Conservation (phyloP, 2,797 vertebrate genomes). For the Rhyacichthys aspro region DNA sequence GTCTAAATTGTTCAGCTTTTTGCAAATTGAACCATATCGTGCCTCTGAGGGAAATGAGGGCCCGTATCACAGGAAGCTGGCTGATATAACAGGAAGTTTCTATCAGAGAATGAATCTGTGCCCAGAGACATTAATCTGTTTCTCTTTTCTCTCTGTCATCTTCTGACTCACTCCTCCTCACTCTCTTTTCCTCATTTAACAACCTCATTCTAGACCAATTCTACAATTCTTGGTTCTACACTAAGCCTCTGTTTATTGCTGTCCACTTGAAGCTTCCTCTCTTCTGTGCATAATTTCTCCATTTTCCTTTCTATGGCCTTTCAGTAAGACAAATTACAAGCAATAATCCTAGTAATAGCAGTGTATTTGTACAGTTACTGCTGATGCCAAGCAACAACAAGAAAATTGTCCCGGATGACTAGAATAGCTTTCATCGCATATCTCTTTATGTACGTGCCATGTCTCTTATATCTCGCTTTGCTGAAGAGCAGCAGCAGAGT, state of each 20-base stretch:
- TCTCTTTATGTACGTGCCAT: slow-evolving; percentile 9
- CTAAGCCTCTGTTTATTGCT: too few relatives aligned
- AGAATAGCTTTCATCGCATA: slow-evolving; percentile 19
- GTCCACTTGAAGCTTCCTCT: slow-evolving; percentile 9
- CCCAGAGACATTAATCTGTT: slow-evolving; percentile 25
- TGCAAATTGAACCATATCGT: slow-evolving; percentile 37
- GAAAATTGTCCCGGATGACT: slow-evolving; percentile 34
- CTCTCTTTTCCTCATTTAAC: slow-evolving; percentile 3
- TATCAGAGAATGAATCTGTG: slow-evolving; percentile 39
- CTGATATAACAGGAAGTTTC: slow-evolving; percentile 47
- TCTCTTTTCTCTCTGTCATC: slow-evolving; percentile 15
- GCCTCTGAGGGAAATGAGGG: slow-evolving; percentile 33
- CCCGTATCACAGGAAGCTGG: slow-evolving; percentile 42
- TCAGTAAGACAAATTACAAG: slow-evolving; percentile 29
- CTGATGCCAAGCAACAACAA: slow-evolving; percentile 23
- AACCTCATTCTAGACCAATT: slow-evolving; percentile 9
- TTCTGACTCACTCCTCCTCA: slow-evolving; percentile 7
- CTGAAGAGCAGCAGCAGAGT: slow-evolving; percentile 28
- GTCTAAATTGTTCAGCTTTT: slow-evolving; percentile 43
- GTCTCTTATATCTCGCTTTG: slow-evolving; percentile 23
- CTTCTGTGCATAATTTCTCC: slow-evolving; percentile 15
- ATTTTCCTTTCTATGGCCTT: slow-evolving; percentile 12
- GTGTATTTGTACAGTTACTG: slow-evolving; percentile 41
- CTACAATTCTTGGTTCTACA: too few relatives aligned
- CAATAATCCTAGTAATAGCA: slow-evolving; percentile 37